Evolutionary conservation across 2,888 invertebrate genomes (phyloP).

Genomic region (Calephelis perditalis): DNA sequence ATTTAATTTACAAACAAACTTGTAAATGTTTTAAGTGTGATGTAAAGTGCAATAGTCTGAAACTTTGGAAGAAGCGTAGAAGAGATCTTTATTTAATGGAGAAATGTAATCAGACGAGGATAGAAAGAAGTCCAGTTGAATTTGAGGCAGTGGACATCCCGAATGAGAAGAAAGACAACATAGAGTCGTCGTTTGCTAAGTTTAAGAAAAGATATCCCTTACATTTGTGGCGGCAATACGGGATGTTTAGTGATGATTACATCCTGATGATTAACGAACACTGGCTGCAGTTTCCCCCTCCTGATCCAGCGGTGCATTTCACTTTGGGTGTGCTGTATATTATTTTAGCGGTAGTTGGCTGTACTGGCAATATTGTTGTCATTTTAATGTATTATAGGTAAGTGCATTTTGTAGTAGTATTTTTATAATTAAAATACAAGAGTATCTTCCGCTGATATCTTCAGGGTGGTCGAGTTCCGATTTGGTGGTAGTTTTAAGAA

Average conservation of each 20-base stretch:
- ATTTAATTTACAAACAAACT: conserved; percentile 33
- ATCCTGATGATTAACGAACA: conserved; percentile 80
- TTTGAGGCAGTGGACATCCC: conserved; percentile 16
- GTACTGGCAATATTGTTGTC: conserved; percentile 83
- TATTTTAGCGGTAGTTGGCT: conserved; percentile 80
- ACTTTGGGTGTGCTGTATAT: conserved; percentile 80
- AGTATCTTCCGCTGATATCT: too few relatives aligned
- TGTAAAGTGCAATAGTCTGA: conserved; percentile 51
- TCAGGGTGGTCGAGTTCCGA: too few relatives aligned
- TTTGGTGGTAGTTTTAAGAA: too few relatives aligned
- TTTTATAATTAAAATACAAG: too few relatives aligned
- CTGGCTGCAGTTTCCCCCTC: conserved; percentile 84
- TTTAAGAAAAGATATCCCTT: conserved; percentile 64
- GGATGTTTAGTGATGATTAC: conserved; percentile 77
- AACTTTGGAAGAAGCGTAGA: conserved; percentile 62
- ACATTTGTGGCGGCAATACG: conserved; percentile 69
- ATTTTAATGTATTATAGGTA: conserved; percentile 85
- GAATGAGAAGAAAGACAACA: conserved; percentile 5
- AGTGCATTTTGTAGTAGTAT: conserved; percentile 38
- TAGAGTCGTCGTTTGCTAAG: conserved; percentile 27
- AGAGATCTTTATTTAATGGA: conserved; percentile 35
- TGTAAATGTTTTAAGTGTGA: conserved; percentile 41
- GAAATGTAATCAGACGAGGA: conserved; percentile 29
- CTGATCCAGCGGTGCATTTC: conserved; percentile 75
- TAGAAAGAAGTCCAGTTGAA: conserved; percentile 27